Evolutionary conservation across 2,888 invertebrate species (phyloP).

Genomic region (Spodoptera picta): DNA sequence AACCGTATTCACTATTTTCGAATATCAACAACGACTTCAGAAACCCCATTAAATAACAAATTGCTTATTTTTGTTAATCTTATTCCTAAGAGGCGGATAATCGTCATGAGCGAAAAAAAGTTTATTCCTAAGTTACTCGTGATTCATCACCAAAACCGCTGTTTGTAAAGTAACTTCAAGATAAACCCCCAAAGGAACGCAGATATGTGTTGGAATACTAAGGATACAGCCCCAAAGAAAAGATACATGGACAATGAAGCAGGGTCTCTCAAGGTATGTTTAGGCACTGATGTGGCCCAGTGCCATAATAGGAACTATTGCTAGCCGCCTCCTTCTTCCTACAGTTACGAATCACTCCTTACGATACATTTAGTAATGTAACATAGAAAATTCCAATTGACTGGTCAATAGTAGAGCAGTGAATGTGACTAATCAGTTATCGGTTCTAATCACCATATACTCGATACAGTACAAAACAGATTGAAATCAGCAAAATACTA

Average conservation of each 20-base stretch:
- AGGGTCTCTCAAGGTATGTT: constrained; percentile 3
- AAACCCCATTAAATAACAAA: constrained; percentile 54
- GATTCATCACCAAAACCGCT: constrained; percentile 37
- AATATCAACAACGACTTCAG: constrained; percentile 51
- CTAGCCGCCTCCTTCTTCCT: constrained; percentile 10
- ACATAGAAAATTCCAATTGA: constrained; percentile 26
- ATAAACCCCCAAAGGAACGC: constrained; percentile 48
- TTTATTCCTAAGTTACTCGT: constrained; percentile 54
- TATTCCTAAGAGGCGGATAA: constrained; percentile 83
- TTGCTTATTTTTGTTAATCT: constrained; percentile 72
- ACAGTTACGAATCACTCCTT: not conserved
- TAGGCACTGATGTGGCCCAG: not conserved
- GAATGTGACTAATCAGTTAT: constrained; percentile 19
- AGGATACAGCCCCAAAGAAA: constrained; percentile 22
- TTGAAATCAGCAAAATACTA: constrained; percentile 11
- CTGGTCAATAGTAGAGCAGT: constrained; percentile 13
- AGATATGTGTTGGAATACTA: constrained; percentile 49
- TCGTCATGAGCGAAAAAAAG: constrained; percentile 77
- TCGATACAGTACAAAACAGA: constrained; percentile 13
- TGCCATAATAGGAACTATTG: not conserved
- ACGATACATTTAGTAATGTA: constrained; percentile 5
- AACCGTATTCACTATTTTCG: constrained; percentile 44
- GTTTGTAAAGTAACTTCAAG: constrained; percentile 48
- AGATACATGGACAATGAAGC: constrained; percentile 7
- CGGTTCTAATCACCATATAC: constrained; percentile 15